A percentile compares a stretch with the other conserved stretches of the same genome.
These are phyloP conservation scores for Pandemis heparana DNA, from an alignment of 2,888 invertebrate species.

Conservation along the genomic window DNA sequence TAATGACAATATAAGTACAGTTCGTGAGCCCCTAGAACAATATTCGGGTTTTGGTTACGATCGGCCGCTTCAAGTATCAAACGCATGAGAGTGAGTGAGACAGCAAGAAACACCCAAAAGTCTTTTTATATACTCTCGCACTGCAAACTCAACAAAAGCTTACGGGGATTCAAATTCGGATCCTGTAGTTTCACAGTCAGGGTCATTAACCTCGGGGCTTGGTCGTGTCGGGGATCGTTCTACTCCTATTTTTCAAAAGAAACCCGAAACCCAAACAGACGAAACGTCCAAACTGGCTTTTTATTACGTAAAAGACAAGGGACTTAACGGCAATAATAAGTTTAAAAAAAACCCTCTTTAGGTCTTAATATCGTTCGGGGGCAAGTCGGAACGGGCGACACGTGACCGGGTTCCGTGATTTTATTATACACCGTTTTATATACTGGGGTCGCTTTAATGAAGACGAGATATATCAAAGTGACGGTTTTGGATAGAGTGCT, in stretches of 20 bases:
- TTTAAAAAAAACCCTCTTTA: constrained; percentile 68
- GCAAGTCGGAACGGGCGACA: constrained; percentile 70
- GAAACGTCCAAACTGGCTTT: constrained; percentile 20
- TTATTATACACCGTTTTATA: constrained; percentile 38
- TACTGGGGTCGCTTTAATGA: constrained; percentile 33
- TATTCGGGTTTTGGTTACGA: no score
- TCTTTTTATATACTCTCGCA: no score
- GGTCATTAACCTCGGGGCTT: no score
- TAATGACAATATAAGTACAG: no score
- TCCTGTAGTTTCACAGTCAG: no score
- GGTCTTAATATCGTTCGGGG: constrained; percentile 70
- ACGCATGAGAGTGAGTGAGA: no score
- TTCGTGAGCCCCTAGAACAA: no score
- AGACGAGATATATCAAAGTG: constrained; percentile 31
- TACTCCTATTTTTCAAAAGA: neutral
- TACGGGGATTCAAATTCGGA: no score
- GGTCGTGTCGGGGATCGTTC: neutral
- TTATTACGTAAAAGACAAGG: constrained; percentile 47
- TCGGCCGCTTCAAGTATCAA: no score
- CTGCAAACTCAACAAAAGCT: no score
- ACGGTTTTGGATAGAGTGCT: constrained; percentile 15
- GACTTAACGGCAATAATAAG: constrained; percentile 72
- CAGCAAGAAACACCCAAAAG: no score
- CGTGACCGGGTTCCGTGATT: constrained; percentile 72
- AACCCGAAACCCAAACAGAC: constrained; percentile 8